These are phyloP conservation scores for Acropternis orthonyx DNA, from an alignment of 2,797 vertebrate species.

Conservation along the genomic window DNA sequence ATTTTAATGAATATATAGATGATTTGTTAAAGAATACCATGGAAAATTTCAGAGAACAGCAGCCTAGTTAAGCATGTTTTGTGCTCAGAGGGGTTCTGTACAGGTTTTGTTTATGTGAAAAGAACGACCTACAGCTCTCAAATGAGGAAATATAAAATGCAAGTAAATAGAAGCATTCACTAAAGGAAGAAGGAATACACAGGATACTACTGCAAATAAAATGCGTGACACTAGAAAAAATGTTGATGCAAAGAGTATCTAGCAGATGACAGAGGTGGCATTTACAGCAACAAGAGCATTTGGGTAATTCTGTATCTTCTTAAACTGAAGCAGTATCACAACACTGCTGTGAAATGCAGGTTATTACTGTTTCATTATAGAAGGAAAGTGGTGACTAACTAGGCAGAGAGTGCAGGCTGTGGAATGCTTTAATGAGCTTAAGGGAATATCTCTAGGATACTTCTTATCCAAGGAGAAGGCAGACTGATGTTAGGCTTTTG, in stretches of 20 bases:
- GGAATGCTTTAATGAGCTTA: neutral
- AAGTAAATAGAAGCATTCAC: neutral
- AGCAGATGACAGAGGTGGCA: neutral
- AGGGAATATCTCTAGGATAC: neutral
- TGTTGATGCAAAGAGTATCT: neutral
- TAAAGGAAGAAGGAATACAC: neutral
- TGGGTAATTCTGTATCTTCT: neutral
- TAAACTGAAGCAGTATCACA: neutral
- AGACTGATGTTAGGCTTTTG: neutral
- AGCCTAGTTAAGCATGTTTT: neutral
- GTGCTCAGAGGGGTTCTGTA: neutral
- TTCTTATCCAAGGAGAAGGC: neutral
- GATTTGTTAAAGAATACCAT: neutral
- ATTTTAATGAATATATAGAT: neutral
- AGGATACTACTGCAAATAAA: neutral
- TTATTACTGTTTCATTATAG: neutral
- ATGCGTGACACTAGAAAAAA: neutral
- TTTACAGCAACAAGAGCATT: neutral
- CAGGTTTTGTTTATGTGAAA: neutral
- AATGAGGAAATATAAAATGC: neutral
- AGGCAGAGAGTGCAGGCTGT: neutral
- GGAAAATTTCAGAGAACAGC: neutral
- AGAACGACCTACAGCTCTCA: neutral
- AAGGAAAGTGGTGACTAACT: neutral
- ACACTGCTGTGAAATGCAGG: neutral